A percentile compares a stretch with the other conserved stretches of the same genome.
Evolutionary conservation across 2,797 vertebrate genomes (phyloP).

Genomic region (Rhinatrema bivittatum): DNA sequence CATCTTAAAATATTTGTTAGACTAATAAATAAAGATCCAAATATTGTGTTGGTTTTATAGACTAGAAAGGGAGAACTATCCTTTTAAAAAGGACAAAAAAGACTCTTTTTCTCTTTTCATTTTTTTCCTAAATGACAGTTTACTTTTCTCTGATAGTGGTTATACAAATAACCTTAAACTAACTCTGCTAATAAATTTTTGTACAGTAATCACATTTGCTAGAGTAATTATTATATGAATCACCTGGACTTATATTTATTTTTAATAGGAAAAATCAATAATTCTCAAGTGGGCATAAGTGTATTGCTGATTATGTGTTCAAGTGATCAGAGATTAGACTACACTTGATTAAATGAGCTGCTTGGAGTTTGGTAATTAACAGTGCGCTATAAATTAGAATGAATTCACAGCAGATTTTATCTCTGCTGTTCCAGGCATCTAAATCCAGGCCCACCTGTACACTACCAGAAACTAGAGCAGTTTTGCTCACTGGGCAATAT

Average conservation of each 20-base stretch:
- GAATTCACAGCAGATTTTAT: constrained; percentile 14
- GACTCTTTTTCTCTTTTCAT: too few species aligned
- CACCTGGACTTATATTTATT: constrained; percentile 41
- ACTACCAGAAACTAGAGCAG: too few species aligned
- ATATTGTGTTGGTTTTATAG: too few species aligned
- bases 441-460: too few species aligned
- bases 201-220: constrained; percentile 42
- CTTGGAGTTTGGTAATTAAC: constrained; percentile 30
- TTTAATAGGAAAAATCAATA: constrained; percentile 50
- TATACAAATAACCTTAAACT: constrained; percentile 29
- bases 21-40: too few species aligned
- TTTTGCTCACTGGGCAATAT: too few species aligned
- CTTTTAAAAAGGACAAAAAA: too few species aligned
- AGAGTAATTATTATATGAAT: constrained; percentile 49
- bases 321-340: constrained; percentile 43
- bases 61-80: too few species aligned
- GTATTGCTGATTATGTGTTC: constrained; percentile 39
- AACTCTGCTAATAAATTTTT: constrained; percentile 51
- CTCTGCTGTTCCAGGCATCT: too few species aligned
- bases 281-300: constrained; percentile 40
- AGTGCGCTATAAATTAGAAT: constrained; percentile 26
- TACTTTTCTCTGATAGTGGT: constrained; percentile 24
- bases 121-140: too few species aligned
- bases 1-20: too few species aligned
- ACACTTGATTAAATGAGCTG: constrained; percentile 43